Evolutionary conservation across 2,888 invertebrate genomes (phyloP).

Genomic region (Cantharis nigra): DNA sequence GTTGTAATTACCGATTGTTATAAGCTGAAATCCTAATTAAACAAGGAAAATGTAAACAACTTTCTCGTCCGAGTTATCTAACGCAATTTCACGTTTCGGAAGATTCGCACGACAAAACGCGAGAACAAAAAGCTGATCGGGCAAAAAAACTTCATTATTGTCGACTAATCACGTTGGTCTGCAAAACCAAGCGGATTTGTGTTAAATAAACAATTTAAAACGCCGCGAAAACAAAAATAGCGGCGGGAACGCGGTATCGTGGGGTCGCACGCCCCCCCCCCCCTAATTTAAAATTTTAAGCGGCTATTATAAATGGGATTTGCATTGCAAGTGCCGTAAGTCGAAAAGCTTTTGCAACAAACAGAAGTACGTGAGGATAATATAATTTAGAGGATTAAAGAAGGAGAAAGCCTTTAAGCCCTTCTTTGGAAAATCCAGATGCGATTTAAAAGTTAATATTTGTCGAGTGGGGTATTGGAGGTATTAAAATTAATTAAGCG

Average conservation of each 20-base stretch:
- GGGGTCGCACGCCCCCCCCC: neutral
- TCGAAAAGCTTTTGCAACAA: neutral
- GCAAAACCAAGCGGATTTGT: neutral
- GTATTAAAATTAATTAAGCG: conserved; percentile 11
- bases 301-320: neutral
- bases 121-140: neutral
- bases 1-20: neutral
- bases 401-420: conserved; percentile 1
- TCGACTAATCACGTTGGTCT: neutral
- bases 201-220: neutral
- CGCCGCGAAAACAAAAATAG: neutral
- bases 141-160: neutral
- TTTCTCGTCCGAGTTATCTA: neutral
- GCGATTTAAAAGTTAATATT: conserved; percentile 2
- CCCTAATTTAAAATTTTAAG: neutral
- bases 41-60: neutral
- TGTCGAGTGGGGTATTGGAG: neutral
- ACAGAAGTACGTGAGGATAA: conserved; percentile 13
- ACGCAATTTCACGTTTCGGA: neutral
- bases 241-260: neutral
- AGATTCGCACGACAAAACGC: neutral
- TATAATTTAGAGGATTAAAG: conserved; percentile 16
- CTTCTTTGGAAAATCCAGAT: neutral
- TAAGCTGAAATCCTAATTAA: neutral
- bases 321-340: neutral